Evolutionary conservation across 2,113 vertebrate genomes (phyloP).

Genomic region (Takifugu flavidus): DNA sequence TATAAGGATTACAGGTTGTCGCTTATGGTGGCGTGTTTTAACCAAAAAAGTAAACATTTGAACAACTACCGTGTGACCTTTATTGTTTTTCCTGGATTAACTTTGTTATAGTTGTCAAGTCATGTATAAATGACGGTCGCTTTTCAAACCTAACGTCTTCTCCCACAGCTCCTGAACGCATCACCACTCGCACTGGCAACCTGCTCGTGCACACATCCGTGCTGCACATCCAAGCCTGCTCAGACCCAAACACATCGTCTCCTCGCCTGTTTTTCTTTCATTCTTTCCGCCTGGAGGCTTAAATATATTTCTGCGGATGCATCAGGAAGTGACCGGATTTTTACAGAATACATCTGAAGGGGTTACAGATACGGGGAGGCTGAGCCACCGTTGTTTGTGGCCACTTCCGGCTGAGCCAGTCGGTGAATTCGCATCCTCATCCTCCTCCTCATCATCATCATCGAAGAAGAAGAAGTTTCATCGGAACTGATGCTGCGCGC

Average conservation of each 20-base stretch:
- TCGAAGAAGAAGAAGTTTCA: constrained; percentile 13
- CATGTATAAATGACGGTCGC: too few relatives aligned
- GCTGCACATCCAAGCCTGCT: constrained; percentile 11
- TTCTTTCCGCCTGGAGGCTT: too few relatives aligned
- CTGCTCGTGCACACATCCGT: neutral
- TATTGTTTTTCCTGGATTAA: too few relatives aligned
- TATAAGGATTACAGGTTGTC: too few relatives aligned
- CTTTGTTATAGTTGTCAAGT: too few relatives aligned
- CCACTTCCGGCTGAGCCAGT: constrained; percentile 58
- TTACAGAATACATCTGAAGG: neutral
- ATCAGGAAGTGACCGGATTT: neutral
- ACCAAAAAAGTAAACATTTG: too few relatives aligned
- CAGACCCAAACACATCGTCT: too few relatives aligned
- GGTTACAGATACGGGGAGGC: constrained; percentile 1
- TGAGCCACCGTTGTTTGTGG: constrained; percentile 33
- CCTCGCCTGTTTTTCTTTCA: too few relatives aligned
- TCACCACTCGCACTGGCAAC: constrained; percentile 15
- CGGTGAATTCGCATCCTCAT: constrained; percentile 16
- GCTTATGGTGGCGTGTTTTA: too few relatives aligned
- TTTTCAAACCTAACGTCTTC: too few relatives aligned
- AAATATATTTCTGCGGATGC: neutral
- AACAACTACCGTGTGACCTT: too few relatives aligned
- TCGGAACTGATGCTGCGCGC: constrained; percentile 76
- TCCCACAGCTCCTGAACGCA: constrained; percentile 40
- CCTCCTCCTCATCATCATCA: constrained; percentile 1